These are phyloP conservation scores for Bombus waltoni DNA, from an alignment of 1,140 invertebrate species.

Conservation along the genomic window DNA sequence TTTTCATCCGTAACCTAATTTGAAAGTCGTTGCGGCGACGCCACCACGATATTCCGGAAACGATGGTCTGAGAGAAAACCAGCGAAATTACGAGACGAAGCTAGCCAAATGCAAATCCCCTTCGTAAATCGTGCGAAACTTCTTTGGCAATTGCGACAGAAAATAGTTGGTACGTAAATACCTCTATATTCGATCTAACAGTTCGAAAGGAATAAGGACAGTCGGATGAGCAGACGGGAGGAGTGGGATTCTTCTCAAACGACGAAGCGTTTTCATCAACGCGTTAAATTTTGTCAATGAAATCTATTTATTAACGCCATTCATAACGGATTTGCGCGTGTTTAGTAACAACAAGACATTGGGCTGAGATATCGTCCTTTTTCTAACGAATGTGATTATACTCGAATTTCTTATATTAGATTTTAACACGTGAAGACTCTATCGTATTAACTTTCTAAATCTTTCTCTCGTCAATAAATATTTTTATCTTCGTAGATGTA, in stretches of 20 bases:
- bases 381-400: neutral
- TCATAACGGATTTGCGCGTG: conserved; percentile 1
- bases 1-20: neutral
- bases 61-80: conserved; percentile 2
- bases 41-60: conserved; percentile 21
- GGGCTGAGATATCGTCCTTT: neutral
- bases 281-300: conserved; percentile 8
- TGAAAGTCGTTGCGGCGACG: neutral
- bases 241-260: neutral
- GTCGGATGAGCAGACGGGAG: neutral
- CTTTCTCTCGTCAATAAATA: neutral
- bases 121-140: conserved; percentile 30
- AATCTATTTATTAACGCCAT: neutral
- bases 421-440: too few relatives aligned
- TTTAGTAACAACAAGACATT: neutral
- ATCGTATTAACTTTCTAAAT: neutral
- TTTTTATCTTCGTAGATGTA: neutral
- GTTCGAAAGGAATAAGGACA: neutral
- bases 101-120: conserved; percentile 23
- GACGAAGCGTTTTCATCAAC: neutral
- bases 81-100: neutral
- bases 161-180: neutral
- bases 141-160: conserved; percentile 30
- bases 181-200: conserved; percentile 14
- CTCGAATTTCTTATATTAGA: too few relatives aligned